A percentile compares a stretch with the other conserved stretches of the same genome.
Evolutionary conservation across 1,140 invertebrate genomes (phyloP).

Genomic region (Penaeus chinensis): DNA sequence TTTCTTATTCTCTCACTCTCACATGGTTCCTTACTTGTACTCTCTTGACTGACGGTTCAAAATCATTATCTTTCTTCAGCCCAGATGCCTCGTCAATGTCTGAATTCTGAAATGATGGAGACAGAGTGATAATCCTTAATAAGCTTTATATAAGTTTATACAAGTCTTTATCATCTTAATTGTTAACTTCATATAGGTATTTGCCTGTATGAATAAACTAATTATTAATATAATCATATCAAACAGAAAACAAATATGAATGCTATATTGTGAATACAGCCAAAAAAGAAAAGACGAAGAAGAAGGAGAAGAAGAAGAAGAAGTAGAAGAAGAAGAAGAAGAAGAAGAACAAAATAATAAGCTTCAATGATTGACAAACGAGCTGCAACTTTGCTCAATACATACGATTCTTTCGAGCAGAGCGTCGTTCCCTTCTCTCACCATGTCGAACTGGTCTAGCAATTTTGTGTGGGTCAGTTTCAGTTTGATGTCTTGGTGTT

Average conservation of each 20-base stretch:
- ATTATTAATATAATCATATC: no score
- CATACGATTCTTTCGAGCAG: slow-evolving; percentile 84
- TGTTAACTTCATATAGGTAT: no score
- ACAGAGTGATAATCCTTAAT: no score
- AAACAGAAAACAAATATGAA: no score
- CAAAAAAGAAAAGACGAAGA: no score
- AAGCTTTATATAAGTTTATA: no score
- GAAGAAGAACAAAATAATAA: background rate
- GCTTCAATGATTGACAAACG: slow-evolving; percentile 8
- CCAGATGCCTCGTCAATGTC: slow-evolving; percentile 80
- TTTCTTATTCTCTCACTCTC: no score
- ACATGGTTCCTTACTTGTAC: slow-evolving; percentile 62
- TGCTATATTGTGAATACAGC: no score
- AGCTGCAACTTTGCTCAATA: slow-evolving; percentile 31
- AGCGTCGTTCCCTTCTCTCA: slow-evolving; percentile 82
- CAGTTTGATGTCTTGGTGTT: slow-evolving; percentile 49
- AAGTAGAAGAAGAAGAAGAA: no score
- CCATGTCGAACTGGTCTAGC: slow-evolving; percentile 80
- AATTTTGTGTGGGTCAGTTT: slow-evolving; percentile 68
- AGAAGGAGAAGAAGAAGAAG: no score
- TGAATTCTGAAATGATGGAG: slow-evolving; percentile 68
- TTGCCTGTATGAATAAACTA: no score
- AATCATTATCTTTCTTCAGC: slow-evolving; percentile 73
- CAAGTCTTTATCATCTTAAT: no score
- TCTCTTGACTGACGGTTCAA: slow-evolving; percentile 67